A percentile compares a stretch with the other conserved stretches of the same genome.
phyloP scores from a whole-genome alignment of 2,113 vertebrate genomes.

The Fregetta grallaria region DNA sequence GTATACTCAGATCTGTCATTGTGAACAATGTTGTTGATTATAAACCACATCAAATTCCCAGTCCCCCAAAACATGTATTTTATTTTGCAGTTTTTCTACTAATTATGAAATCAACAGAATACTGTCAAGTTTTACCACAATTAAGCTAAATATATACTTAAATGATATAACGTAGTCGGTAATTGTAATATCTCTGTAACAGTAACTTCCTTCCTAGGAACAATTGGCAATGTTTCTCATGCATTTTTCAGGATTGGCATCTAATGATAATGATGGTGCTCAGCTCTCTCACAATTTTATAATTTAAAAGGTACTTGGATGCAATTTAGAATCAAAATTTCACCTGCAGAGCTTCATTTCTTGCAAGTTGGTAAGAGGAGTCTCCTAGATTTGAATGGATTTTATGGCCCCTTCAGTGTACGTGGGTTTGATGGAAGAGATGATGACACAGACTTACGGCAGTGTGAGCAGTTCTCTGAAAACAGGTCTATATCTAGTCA shows the following conservation, averaged over 20 bases:
- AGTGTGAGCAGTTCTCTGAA: background rate
- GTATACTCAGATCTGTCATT: slow-evolving; percentile 26
- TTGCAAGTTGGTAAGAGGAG: background rate
- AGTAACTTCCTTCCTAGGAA: slow-evolving; percentile 5
- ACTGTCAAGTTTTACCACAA: slow-evolving; percentile 48
- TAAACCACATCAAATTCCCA: slow-evolving; percentile 60
- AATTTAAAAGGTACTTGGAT: background rate
- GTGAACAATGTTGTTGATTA: slow-evolving; percentile 65
- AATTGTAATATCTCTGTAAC: slow-evolving; percentile 33
- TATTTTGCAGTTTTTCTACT: slow-evolving; percentile 43
- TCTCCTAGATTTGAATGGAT: background rate
- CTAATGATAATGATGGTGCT: background rate
- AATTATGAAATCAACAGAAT: slow-evolving; percentile 59
- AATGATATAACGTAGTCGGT: background rate
- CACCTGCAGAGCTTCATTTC: background rate
- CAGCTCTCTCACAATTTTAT: background rate
- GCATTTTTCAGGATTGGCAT: background rate
- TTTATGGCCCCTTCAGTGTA: background rate
- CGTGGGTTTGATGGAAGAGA: background rate
- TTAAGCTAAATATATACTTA: slow-evolving; percentile 56
- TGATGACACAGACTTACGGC: background rate
- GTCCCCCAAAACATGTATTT: slow-evolving; percentile 52
- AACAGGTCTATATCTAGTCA: background rate
- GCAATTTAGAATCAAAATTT: background rate
- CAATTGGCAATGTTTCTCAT: background rate